Conservation (phyloP, 2,797 vertebrate species). For the Aratinga solstitialis region DNA sequence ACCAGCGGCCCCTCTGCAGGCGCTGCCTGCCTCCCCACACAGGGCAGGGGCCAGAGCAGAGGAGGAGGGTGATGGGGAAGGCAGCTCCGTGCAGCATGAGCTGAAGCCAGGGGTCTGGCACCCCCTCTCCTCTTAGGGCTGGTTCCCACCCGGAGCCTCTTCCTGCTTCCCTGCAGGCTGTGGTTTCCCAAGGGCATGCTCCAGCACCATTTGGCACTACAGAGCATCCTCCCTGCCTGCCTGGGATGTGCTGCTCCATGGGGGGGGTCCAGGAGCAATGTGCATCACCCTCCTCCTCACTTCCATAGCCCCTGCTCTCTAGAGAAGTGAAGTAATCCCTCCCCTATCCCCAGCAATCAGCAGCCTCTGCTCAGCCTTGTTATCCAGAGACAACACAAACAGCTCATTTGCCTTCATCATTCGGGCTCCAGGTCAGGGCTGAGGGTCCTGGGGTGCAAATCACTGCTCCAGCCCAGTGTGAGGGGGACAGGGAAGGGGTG, state of each 20-base stretch:
- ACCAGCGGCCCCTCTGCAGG: background rate
- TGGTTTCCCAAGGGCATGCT: background rate
- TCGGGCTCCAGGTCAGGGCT: background rate
- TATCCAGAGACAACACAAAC: background rate
- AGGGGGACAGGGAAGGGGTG: background rate
- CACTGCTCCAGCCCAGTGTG: accelerated
- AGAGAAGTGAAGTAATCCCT: background rate
- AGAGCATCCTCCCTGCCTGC: background rate
- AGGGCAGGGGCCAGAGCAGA: background rate
- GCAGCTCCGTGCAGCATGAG: accelerated
- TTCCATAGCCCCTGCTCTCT: background rate
- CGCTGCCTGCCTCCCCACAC: background rate
- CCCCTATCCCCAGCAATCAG: background rate
- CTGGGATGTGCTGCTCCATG: accelerated
- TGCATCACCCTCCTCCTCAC: background rate
- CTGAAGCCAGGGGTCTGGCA: background rate
- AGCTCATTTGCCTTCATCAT: background rate
- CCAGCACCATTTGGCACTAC: background rate
- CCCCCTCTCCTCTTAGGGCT: accelerated
- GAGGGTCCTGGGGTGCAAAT: background rate
- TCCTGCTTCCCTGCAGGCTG: background rate
- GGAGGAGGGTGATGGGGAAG: background rate
- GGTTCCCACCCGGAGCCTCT: accelerated
- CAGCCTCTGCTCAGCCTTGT: background rate
- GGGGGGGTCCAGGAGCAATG: background rate